These are phyloP conservation scores for Atopsyche davidsoni DNA, from an alignment of 1,140 invertebrate species.

Conservation along the genomic window DNA sequence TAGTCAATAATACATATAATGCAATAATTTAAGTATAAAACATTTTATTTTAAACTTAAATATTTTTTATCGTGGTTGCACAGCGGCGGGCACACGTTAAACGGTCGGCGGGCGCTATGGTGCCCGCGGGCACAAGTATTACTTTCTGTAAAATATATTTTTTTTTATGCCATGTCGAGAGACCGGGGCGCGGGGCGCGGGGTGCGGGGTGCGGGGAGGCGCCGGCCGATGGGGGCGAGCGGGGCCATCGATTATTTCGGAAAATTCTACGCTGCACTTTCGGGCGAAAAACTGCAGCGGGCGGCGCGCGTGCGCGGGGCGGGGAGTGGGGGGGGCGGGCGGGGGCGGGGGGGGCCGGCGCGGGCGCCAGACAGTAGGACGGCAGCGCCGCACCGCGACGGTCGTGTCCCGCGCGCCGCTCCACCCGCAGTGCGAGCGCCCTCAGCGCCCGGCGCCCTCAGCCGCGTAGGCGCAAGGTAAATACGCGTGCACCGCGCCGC, in stretches of 20 bases:
- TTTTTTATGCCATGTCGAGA: background rate
- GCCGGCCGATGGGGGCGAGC: background rate
- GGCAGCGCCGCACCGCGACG: conserved; percentile 22
- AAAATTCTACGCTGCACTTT: conserved; percentile 23
- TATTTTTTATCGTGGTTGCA: too few relatives aligned
- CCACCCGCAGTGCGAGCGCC: background rate
- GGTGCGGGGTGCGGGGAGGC: too few relatives aligned
- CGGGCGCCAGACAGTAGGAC: conserved; percentile 23
- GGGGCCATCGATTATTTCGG: conserved; percentile 22
- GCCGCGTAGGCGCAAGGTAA: conserved; percentile 15
- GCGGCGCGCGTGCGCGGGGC: background rate
- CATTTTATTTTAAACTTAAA: too few relatives aligned
- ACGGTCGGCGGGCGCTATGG: too few relatives aligned
- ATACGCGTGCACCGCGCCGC: conserved; percentile 16
- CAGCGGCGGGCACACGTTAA: too few relatives aligned
- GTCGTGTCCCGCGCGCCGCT: conserved; percentile 2
- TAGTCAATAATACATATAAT: too few relatives aligned
- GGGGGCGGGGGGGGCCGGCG: background rate
- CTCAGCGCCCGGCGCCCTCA: too few relatives aligned
- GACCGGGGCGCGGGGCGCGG: background rate
- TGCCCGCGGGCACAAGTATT: too few relatives aligned
- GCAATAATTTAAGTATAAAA: too few relatives aligned
- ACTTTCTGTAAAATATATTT: too few relatives aligned
- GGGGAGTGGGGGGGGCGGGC: background rate
- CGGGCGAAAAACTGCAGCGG: conserved; percentile 22